Conservation (phyloP, 2,113 vertebrate genomes). For the Amblyopsis rosae region DNA sequence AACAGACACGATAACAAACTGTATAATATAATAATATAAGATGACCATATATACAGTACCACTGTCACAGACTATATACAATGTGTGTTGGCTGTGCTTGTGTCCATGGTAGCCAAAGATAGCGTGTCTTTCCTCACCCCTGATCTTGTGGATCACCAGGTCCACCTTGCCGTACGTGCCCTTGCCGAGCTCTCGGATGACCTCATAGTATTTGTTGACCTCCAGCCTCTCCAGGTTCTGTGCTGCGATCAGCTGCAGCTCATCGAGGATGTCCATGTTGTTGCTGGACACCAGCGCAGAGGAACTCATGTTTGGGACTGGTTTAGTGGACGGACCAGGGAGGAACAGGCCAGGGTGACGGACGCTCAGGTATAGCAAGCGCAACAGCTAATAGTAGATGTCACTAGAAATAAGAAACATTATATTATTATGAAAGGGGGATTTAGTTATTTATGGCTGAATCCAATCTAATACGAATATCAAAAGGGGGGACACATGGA, state of each 20-base stretch:
- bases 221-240: conserved; percentile 79
- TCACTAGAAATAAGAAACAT: conserved; percentile 53
- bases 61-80: no score
- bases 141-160: conserved; percentile 79
- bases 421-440: neutral
- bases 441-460: no score
- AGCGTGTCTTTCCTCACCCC: conserved; percentile 63
- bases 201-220: conserved; percentile 80
- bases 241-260: conserved; percentile 78
- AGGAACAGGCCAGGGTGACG: conserved; percentile 1
- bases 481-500: no score
- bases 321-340: conserved; percentile 18
- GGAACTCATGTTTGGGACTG: conserved; percentile 71
- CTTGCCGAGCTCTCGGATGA: conserved; percentile 80
- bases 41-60: neutral
- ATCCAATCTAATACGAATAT: no score
- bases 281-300: conserved; percentile 76
- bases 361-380: conserved; percentile 25
- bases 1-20: neutral
- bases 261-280: conserved; percentile 80
- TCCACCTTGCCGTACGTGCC: conserved; percentile 83
- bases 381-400: conserved; percentile 35
- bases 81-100: neutral
- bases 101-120: neutral
- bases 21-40: neutral